Evolutionary conservation across 92 coral and sea anemone genomes (phyloP), one percentile per base, ranked within the genome.

Genomic region (Muricea muricata): DNA sequence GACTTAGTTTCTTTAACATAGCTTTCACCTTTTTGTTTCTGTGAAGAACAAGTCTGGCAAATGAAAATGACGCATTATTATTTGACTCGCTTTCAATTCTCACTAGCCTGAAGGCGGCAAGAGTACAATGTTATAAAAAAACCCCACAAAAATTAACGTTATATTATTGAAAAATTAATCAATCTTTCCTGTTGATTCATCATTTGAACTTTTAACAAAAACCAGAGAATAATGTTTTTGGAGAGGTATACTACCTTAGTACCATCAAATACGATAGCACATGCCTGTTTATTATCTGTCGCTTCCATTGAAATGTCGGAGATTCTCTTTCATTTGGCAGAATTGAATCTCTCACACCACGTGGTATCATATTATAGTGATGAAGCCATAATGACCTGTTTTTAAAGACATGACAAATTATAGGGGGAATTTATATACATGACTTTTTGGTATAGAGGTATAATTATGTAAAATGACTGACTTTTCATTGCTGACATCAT

Each of bases 271-370:
- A n/a, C n/a, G n/a, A n/a, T n/a, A n/a, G 15, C 10, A 73, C 79
- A 45, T 73, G 35, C 99, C 99, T 93, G 75, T 84, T 75, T 42
- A 93, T 90, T 3, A 91, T 90, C 78, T 92, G 97, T 20, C 25
- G 87, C 76, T 89, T 97, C 99, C 99, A 97, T 91, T 93, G 84
- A 87, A 97, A 97, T 31, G 81, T 82, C 8, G 91, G 92, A 33
- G 48, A 80, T 48, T 66, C 79, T 68, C 94, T 90, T 84, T 97
- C 99, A 47, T 87, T 91, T 84, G 94, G 93, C 26, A 88, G 85
- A 58, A 97, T 82, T 42, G 91, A 79, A 32, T 91, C 82, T 83
- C 99, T 84, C 33, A 93, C 90, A 61, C 92, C 90, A 39, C 84
- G 92, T 17, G 98, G 99, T 46, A 97, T 79, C 23, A 65, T 18